These are phyloP conservation scores for Myopa testacea DNA, from an alignment of 2,888 invertebrate genomes.

Conservation along the genomic window DNA sequence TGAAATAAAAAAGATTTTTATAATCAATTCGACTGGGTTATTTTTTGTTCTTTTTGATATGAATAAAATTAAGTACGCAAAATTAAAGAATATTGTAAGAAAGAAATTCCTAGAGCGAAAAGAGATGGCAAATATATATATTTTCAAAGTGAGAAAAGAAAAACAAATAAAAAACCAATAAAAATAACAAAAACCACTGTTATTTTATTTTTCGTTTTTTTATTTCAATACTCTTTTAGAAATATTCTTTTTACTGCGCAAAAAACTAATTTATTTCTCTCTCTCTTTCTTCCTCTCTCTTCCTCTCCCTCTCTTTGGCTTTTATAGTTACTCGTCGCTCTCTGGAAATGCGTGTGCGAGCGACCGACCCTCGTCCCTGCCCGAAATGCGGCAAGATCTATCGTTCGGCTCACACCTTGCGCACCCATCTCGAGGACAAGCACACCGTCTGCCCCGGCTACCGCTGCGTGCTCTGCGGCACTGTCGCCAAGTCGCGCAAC, in stretches of 20 bases:
- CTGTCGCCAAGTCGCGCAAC: conserved; percentile 92
- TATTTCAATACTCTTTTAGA: not conserved
- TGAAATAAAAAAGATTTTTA: conserved; percentile 20
- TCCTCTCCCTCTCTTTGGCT: conserved; percentile 47
- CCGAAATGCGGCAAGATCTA: conserved; percentile 95
- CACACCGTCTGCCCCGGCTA: conserved; percentile 94
- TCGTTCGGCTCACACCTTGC: conserved; percentile 88
- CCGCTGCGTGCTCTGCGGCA: conserved; percentile 90
- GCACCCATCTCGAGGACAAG: conserved; percentile 92
- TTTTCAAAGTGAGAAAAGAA: conserved; percentile 47
- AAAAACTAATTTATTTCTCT: not conserved
- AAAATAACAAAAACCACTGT: conserved; percentile 28
- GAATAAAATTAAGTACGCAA: conserved; percentile 35
- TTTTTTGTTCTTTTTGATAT: conserved; percentile 44
- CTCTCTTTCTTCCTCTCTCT: not conserved
- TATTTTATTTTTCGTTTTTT: not conserved
- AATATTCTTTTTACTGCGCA: no score
- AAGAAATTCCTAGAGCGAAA: conserved; percentile 38
- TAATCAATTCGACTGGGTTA: conserved; percentile 43
- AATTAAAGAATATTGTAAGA: conserved; percentile 20
- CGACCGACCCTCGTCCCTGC: conserved; percentile 92
- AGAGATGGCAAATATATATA: conserved; percentile 50
- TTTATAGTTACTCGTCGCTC: conserved; percentile 79
- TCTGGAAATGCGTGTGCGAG: conserved; percentile 87
- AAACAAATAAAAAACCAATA: conserved; percentile 36